A percentile compares a stretch with the other conserved stretches of the same genome.
phyloP scores from a whole-genome alignment of 2,113 vertebrate species.

The Trogon surrucura region DNA sequence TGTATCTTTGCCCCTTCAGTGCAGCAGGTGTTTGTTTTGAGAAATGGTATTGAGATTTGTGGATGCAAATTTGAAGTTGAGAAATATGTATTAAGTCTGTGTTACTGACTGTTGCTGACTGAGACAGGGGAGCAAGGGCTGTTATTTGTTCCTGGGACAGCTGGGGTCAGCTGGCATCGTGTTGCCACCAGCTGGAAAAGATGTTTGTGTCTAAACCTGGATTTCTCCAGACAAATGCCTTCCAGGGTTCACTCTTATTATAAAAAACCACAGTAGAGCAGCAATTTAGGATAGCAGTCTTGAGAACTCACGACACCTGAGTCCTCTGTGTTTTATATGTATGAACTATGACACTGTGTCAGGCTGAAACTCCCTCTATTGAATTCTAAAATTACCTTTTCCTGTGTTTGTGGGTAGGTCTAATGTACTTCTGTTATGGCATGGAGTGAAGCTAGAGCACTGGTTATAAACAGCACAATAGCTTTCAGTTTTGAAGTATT shows the following conservation, averaged over 20 bases:
- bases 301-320: not conserved
- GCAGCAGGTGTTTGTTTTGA: not conserved
- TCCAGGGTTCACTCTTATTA: not conserved
- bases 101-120: not conserved
- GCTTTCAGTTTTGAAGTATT: not conserved
- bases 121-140: not conserved
- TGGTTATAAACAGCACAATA: not conserved
- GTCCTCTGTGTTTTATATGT: not conserved
- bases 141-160: not conserved
- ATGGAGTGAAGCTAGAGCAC: not conserved
- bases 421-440: not conserved
- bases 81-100: not conserved
- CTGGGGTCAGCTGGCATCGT: not conserved
- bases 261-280: not conserved
- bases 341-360: not conserved
- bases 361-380: not conserved
- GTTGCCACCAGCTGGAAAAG: not conserved
- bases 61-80: not conserved
- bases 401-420: not conserved
- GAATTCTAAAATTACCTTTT: not conserved
- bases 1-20: not conserved
- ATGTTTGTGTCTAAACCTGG: not conserved
- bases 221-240: not conserved
- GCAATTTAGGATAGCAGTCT: not conserved
- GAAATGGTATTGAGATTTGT: not conserved